Base-by-base conservation (phyloP, 2,797 vertebrate genomes). In the Syndactyla subalaris region DNA sequence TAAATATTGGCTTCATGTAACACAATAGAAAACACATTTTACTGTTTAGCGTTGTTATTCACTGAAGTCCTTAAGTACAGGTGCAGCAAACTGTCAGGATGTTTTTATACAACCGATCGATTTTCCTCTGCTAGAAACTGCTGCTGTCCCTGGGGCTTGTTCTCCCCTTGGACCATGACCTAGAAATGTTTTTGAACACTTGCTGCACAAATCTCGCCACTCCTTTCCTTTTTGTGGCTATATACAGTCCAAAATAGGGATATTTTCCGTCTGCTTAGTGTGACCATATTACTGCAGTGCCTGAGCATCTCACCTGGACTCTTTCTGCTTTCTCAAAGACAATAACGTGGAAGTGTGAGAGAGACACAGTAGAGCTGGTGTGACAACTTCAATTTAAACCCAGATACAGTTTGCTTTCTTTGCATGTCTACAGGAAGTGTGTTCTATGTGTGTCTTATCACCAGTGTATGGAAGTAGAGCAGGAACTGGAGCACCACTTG, bases 21-120 rank as follows among this genome's bases (percentile, higher is more conserved):
- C 84, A 88, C 68, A 97, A 95, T 84, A 95, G 86, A 96, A 96
- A 97, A 96, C 93, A 94, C 59, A 96, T 96, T 95, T 92, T 76
- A 75, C 58, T 70, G 17, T 70, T 58, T 62, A 46, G 41, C 29
- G 72, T 36, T 94, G 78, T 74, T 95, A 91, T 57, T 95, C 85
- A 76, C 91, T 91, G 8, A 96, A 96, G 87, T 75, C 82, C 52
- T 88, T 39, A 79, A 70, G 27, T 92, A 91, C 79, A 96, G 84
- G 93, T 97, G 78, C 85, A 67, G 76, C 73, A 81, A 91, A 73
- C 78, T 85, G 39, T 89, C 54, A 62, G 67, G 65, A 84, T 6
- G 3, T 48, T 91, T 93, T 88, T 57, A 58, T 24, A 27, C 39
- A 82, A 61, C 43, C 70, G 81, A 86, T 91, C 1, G 1, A 38